These are phyloP conservation scores for Oxycera nigricornis DNA, from an alignment of 2,888 invertebrate genomes.

Conservation along the genomic window DNA sequence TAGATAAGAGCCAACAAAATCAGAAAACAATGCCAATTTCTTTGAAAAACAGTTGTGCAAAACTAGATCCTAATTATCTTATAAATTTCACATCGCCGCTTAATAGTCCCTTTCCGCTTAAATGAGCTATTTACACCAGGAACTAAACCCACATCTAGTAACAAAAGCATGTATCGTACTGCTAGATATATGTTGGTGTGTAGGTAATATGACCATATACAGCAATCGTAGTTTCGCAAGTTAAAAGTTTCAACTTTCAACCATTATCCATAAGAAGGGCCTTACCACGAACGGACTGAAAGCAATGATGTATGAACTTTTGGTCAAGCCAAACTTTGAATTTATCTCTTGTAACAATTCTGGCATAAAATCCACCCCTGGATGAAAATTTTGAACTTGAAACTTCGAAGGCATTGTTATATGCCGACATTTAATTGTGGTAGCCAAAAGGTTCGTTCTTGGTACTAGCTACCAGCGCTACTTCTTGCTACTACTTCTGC, in stretches of 20 bases:
- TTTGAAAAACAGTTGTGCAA: no score
- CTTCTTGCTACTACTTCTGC: background rate
- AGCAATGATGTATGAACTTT: conserved; percentile 47
- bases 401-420: conserved; percentile 32
- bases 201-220: background rate
- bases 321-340: conserved; percentile 43
- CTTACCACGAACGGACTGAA: conserved; percentile 33
- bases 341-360: conserved; percentile 36
- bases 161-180: background rate
- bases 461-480: no score
- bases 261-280: conserved; percentile 19
- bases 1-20: no score
- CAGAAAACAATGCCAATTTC: no score
- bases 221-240: background rate
- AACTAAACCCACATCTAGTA: background rate
- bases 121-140: background rate
- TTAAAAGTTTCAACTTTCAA: background rate
- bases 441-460: background rate
- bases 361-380: background rate
- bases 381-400: background rate
- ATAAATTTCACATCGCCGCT: background rate
- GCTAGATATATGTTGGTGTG: background rate
- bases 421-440: conserved; percentile 45
- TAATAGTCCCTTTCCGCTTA: background rate
- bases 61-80: background rate